Evolutionary conservation across 1,140 invertebrate species (phyloP).

Genomic region (Tetragonula clypearis): DNA sequence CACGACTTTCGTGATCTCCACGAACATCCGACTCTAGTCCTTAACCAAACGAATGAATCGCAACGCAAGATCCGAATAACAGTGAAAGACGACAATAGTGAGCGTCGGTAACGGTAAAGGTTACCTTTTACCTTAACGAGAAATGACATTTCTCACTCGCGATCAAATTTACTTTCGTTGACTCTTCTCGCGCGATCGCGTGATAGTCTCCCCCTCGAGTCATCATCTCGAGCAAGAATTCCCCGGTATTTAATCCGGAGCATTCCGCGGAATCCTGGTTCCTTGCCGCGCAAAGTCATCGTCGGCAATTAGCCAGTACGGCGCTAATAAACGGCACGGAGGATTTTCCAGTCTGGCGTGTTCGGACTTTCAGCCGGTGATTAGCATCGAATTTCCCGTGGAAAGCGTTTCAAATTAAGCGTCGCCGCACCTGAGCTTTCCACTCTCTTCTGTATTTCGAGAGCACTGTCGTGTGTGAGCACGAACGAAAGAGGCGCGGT

Average conservation of each 20-base stretch:
- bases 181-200: not conserved
- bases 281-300: not conserved
- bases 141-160: not conserved
- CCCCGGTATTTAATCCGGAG: not conserved
- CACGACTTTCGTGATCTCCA: too few species aligned
- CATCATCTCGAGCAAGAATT: not conserved
- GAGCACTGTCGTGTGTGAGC: slow-evolving; percentile 25
- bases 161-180: not conserved
- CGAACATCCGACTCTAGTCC: too few species aligned
- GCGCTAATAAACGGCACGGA: slow-evolving; percentile 65
- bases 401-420: slow-evolving; percentile 64
- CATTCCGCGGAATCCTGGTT: not conserved
- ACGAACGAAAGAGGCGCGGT: slow-evolving; percentile 17
- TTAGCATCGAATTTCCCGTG: slow-evolving; percentile 48
- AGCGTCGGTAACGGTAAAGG: not conserved
- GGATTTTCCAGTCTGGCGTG: slow-evolving; percentile 29
- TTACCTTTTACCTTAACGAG: not conserved
- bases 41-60: too few species aligned
- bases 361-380: slow-evolving; percentile 52
- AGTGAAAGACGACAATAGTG: not conserved
- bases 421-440: slow-evolving; percentile 50
- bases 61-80: too few species aligned
- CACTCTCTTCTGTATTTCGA: not conserved
- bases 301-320: slow-evolving; percentile 6
- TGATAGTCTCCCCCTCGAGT: not conserved